phyloP scores from a whole-genome alignment of 35 echinoderm and acorn worm genomes.

The Amphiura filiformis region DNA sequence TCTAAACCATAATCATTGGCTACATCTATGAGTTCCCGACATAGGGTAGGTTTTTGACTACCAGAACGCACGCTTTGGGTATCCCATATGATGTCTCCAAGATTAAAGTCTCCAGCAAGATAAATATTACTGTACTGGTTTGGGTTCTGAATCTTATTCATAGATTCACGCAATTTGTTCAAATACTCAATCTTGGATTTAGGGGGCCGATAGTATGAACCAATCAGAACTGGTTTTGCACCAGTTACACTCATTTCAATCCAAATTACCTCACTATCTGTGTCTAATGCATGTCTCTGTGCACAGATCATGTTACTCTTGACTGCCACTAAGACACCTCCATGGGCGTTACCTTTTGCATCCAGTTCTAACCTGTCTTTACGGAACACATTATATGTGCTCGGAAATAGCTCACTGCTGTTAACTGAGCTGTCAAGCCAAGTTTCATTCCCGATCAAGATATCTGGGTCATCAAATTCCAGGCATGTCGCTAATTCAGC shows the following conservation, averaged over 20 bases:
- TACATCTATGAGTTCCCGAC: background rate
- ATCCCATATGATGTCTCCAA: background rate
- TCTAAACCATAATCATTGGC: conserved; percentile 11
- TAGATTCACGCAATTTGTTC: background rate
- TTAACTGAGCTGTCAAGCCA: conserved; percentile 35
- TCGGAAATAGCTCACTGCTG: conserved; percentile 29
- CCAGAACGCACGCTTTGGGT: background rate
- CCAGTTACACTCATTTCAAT: conserved; percentile 4
- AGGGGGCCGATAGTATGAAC: background rate
- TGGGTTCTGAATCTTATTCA: background rate
- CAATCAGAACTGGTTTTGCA: background rate
- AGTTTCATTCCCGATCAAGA: conserved; percentile 25
- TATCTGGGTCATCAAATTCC: conserved; percentile 30
- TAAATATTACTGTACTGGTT: background rate
- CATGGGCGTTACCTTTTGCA: background rate
- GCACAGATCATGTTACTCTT: background rate
- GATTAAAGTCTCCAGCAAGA: background rate
- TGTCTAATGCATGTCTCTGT: background rate
- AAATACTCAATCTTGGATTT: background rate
- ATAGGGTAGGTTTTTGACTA: background rate
- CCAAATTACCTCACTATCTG: conserved; percentile 15
- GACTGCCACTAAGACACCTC: background rate
- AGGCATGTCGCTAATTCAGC: background rate
- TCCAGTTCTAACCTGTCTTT: background rate
- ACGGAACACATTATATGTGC: conserved; percentile 10